Base-by-base conservation (phyloP, 1,140 invertebrate genomes). In the Drosophila guanche region DNA sequence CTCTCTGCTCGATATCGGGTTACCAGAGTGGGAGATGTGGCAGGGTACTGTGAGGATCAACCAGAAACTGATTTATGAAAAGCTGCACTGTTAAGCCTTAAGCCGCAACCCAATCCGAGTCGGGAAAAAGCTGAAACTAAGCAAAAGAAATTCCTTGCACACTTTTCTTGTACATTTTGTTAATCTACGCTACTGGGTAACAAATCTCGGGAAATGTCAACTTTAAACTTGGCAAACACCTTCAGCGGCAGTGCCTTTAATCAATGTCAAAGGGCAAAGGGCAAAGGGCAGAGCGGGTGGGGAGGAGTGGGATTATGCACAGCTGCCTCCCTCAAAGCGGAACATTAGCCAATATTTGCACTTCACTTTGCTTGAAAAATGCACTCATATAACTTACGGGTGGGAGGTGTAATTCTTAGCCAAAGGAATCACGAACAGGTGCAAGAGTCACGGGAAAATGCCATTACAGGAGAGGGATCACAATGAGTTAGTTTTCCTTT, bases 271-370 rank as follows among this genome's bases (percentile, higher is more conserved):
- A 12, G 33, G 33, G 1, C 47, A 25, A 12, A 48, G 29, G 48
- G 4, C 10, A 14, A 16, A 3, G 53, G 20, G 41, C 23, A 16
- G n/a, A n/a, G n/a, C n/a, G 47, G 42, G 55, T 23, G 46, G 41
- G 69, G 10, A 1, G 20, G 16, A 33, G 51, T 43, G 45, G 51
- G 60, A 65, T 66, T 65, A 70, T 73, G 70, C 71, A 74, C 33
- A 51, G 50, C 10, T 10, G n/a, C 10, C 25, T 12, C 33, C 10
- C 25, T 25, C 5, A 52, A 23, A 59, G 67, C 53, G 58, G 57
- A 67, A 74, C 74, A 77, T 77, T 77, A 77, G 75, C 75, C 74
- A 77, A 77, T 77, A 77, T 77, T 77, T 77, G 68, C 61, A 37
- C 51, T 76, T 66, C 75, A 70, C 71, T 70, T 75, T 65, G 66